Evolutionary conservation across 2,113 vertebrate genomes (phyloP).

Genomic region (Donacobius atricapilla): DNA sequence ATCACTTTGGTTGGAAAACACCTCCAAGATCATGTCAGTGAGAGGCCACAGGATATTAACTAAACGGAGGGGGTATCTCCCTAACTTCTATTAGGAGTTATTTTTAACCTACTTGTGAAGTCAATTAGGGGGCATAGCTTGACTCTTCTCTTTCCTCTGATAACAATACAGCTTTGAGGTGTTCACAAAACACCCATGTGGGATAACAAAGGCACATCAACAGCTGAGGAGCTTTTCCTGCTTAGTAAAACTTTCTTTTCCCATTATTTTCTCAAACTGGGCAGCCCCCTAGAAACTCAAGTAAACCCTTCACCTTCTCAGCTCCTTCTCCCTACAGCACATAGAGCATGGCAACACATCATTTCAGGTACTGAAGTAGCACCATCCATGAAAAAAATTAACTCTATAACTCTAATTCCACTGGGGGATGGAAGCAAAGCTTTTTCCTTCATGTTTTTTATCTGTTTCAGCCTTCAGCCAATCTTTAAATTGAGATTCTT

Average conservation of each 20-base stretch:
- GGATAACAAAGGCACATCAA: not conserved
- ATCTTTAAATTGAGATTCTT: not conserved
- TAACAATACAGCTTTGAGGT: not conserved
- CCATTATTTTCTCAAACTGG: not conserved
- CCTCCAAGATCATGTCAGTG: not conserved
- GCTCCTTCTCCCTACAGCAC: not conserved
- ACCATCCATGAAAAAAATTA: not conserved
- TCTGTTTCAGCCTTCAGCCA: not conserved
- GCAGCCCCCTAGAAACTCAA: not conserved
- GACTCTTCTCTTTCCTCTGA: not conserved
- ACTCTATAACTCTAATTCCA: not conserved
- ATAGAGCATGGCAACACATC: accelerated
- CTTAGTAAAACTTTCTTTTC: not conserved
- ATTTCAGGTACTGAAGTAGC: not conserved
- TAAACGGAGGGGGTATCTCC: not conserved
- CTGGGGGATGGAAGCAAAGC: accelerated
- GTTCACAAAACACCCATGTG: not conserved
- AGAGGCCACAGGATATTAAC: not conserved
- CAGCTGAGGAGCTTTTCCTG: not conserved
- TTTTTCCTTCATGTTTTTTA: not conserved
- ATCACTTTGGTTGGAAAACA: not conserved
- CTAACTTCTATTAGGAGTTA: not conserved
- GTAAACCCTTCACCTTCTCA: not conserved
- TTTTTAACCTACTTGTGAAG: not conserved
- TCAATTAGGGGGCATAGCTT: accelerated